Base-by-base conservation (phyloP, 2,888 invertebrate genomes). In the Eretmocerus hayati region DNA sequence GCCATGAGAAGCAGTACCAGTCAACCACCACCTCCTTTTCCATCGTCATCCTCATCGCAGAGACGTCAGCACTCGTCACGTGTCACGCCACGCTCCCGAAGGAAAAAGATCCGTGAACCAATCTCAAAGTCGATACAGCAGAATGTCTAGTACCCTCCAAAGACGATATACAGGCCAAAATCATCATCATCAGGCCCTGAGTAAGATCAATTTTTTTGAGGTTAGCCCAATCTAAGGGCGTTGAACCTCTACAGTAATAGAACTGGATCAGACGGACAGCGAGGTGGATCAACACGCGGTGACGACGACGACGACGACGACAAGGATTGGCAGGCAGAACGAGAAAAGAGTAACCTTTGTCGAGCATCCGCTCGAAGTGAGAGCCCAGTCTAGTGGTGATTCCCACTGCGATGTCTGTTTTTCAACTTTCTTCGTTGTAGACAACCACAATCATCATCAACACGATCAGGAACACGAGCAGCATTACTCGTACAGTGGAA, bases 361-460 rank as follows among this genome's bases (percentile, higher is more conserved):
- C 37, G 54, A 54, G 46, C 48, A 54, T 16, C 54, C 54, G 30
- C 33, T 54, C 21, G 48, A 54, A 4, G 23, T 44, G 45, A n/a
- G n/a, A n/a, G 16, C 32, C 26, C 38, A 37, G 44, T 32, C 38
- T 33, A 44, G 42, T 53, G 49, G 46, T 55, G 55, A 57, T 55
- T 54, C 58, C 57, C n/a, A n/a, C n/a, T 56, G 58, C 59, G 59
- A 56, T 54, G 58, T 44, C 40, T 43, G 43, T 30, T 36, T 48
- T 19, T 46, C 51, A 15, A 50, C 37, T 32, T 42, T 45, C 33
- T 46, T 26, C 51, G 45, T 42, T 26, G 44, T 48, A n/a, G 50
- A 46, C 36, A 47, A 39, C 15, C 33, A 45, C 50, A 50, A 47
- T 33, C 26, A 52, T 45, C 44, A 48, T 44, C 47, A 45, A 39